These are phyloP conservation scores for Neosilurus hyrtlii DNA, from an alignment of 2,797 vertebrate genomes.

Conservation along the genomic window DNA sequence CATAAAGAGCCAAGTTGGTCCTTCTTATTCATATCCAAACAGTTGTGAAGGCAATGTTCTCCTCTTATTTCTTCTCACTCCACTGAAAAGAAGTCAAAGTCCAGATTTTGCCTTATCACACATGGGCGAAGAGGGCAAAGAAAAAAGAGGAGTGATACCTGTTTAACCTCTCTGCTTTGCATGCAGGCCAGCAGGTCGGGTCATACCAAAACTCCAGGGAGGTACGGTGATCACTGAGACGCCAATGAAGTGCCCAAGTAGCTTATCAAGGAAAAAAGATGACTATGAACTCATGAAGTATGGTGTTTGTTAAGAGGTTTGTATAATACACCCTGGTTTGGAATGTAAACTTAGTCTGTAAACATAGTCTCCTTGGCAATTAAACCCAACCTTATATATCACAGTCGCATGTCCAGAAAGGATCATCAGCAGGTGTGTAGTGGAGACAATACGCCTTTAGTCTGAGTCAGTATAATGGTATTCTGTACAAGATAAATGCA, in stretches of 20 bases:
- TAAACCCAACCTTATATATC: slow-evolving; percentile 17
- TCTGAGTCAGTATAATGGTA: slow-evolving; percentile 16
- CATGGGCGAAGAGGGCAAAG: not conserved
- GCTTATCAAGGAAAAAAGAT: slow-evolving; percentile 15
- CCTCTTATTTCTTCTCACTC: slow-evolving; percentile 18
- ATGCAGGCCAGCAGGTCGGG: not conserved
- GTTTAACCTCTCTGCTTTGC: slow-evolving; percentile 13
- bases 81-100: slow-evolving; percentile 61
- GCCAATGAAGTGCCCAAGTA: not conserved
- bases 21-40: not conserved
- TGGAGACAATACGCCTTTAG: not conserved
- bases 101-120: slow-evolving; percentile 58
- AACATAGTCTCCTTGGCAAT: not conserved
- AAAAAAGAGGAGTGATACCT: slow-evolving; percentile 16
- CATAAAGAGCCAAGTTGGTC: not conserved
- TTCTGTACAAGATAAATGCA: slow-evolving; percentile 4
- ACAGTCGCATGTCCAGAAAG: not conserved
- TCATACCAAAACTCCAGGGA: slow-evolving; percentile 22
- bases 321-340: not conserved
- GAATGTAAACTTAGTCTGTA: not conserved
- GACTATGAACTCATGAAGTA: slow-evolving; percentile 19
- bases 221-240: not conserved
- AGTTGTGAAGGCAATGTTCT: not conserved
- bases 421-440: slow-evolving; percentile 21
- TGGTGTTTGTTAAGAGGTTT: slow-evolving; percentile 6